Evolutionary conservation across 2,888 invertebrate genomes (phyloP), one percentile per base, ranked within the genome.

Genomic region (Ichneumoninae sp.): DNA sequence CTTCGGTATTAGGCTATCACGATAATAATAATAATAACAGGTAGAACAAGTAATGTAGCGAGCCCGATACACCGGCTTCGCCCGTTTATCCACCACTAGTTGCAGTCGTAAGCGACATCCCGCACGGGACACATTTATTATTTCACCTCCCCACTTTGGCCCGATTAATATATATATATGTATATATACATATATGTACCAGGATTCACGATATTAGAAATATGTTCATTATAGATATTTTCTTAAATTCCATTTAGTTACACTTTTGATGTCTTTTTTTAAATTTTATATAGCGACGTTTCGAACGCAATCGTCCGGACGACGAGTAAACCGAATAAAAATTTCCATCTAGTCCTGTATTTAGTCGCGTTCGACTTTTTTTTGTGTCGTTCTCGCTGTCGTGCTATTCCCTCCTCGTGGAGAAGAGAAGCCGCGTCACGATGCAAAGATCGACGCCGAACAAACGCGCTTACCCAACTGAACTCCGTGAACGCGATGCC

Each of bases 401-500:
- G 68, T 10, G 7, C 62, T 62, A 30, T 62, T 16, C 69, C 69
- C 54, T 30, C 57, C 30, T 62, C 76, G 33, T 33, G 30, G 69
- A 22, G 66, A 66, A 44, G 50, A 54, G 70, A 19, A n/a, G 54
- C 13, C 47, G 75, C 71, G 74, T 26, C 50, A 22, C 81, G 78
- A 75, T 66, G 72, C 70, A 76, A 76, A 82, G 84, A 86, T 60
- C 81, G 33, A 89, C 87, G 72, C 84, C 86, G 86, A 82, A 85
- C 87, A 85, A 89, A 89, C 89, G 89, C 89, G 88, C 86, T 86
- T 89, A 86, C 80, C 85, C 88, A 85, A 89, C 90, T 89, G 89
- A 90, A 87, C 86, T 86, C 83, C 79, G 82, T 69, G 87, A 76
- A 88, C 88, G 88, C 87, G 86, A 86, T 83, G 83, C 88, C 86